Percentiles rank a stretch among this genome's conserved stretches.
Evolutionary conservation across 2,888 invertebrate species (phyloP).

Genomic region (Lapara coniferarum): DNA sequence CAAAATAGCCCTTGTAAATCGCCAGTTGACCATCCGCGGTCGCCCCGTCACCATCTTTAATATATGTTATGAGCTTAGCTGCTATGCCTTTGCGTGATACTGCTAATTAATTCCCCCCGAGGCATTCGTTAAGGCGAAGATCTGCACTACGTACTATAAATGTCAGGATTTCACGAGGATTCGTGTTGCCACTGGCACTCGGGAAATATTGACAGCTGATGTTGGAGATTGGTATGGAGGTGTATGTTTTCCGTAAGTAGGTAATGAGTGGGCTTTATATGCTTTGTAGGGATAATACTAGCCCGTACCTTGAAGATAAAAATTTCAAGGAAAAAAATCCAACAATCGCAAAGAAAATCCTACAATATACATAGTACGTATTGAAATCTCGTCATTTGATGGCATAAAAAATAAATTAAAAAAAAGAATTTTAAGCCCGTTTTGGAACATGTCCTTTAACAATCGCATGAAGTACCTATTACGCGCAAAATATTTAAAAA

Average conservation of each 20-base stretch:
- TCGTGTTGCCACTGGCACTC: neutral
- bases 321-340: no score
- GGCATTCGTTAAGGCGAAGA: conserved; percentile 30
- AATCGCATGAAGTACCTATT: neutral
- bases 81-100: conserved; percentile 45
- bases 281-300: no score
- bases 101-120: conserved; percentile 34
- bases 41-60: conserved; percentile 37
- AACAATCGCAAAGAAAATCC: no score
- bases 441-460: neutral
- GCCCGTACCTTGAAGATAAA: no score
- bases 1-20: conserved; percentile 18
- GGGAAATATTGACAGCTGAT: conserved; percentile 10
- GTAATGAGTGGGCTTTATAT: no score
- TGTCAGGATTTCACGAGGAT: conserved; percentile 13
- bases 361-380: no score
- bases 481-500: no score
- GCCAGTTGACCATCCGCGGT: neutral
- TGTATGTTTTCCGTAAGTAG: no score
- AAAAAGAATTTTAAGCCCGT: no score
- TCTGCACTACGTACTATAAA: conserved; percentile 9
- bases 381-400: no score
- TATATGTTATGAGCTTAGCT: conserved; percentile 57
- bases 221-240: neutral
- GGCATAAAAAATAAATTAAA: no score